These are phyloP conservation scores for Dolichotis patagonum DNA, from an alignment of 2,113 vertebrate genomes.

Conservation along the genomic window DNA sequence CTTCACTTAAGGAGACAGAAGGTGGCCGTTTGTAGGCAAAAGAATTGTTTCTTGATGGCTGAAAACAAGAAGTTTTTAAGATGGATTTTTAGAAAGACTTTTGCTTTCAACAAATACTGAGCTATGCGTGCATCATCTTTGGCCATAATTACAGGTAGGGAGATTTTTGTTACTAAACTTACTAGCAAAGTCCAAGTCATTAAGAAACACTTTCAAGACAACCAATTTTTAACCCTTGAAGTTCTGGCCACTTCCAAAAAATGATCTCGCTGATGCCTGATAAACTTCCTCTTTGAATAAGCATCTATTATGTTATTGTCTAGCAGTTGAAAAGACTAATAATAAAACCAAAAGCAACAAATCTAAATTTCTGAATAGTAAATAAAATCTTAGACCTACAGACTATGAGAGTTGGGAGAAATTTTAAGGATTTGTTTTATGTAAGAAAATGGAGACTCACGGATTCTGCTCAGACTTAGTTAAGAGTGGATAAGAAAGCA, in stretches of 20 bases:
- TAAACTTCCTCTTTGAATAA: background rate
- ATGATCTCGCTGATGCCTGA: background rate
- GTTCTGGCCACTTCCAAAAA: background rate
- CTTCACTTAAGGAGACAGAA: conserved; percentile 11
- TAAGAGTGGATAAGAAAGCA: background rate
- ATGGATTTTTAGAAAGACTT: background rate
- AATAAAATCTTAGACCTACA: background rate
- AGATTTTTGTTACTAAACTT: background rate
- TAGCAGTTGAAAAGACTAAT: background rate
- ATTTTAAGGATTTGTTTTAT: background rate
- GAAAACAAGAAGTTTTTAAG: background rate
- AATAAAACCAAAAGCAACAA: background rate
- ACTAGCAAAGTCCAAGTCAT: background rate
- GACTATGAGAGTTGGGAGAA: background rate
- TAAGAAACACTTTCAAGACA: background rate
- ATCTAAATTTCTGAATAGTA: background rate
- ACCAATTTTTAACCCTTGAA: background rate
- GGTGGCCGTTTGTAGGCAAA: background rate
- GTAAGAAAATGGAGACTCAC: background rate
- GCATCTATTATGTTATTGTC: background rate
- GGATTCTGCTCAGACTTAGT: background rate
- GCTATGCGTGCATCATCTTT: background rate
- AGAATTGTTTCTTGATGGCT: conserved; percentile 30
- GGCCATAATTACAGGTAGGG: background rate
- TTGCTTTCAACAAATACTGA: background rate